Base-by-base conservation (phyloP, 2,797 vertebrate species). In the Pseudocheirus occidentalis region DNA sequence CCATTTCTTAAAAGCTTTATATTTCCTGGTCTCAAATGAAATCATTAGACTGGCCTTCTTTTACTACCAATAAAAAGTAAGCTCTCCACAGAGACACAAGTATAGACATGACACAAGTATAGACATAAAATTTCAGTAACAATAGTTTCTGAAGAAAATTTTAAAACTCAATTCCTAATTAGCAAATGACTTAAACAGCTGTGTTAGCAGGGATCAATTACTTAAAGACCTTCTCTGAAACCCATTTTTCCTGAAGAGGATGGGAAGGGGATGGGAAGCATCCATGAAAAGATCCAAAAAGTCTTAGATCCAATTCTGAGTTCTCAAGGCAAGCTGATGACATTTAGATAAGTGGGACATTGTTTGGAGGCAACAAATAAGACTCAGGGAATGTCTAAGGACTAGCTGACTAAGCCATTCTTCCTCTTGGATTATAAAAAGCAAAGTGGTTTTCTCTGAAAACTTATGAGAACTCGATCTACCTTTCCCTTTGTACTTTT, bases 121-220 rank as follows among this genome's bases (percentile, higher is more conserved):
- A 90, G 46, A 90, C 66, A 95, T 54, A 94, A 93, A 50, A 54
- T 55, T 31, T 95, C 54, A 92, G 31, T 91, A 94, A 59, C 11
- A 91, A 0, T 3, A 1, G 54, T 87, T 95, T 21, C 9, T 91
- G 91, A 94, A 92, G 27, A n/a, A 55, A 53, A 87, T 54, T 94
- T 96, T 91, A 92, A 96, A 95, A 73, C 3, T 5, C 40, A 52
- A 93, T 56, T 90, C 24, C 10, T 55, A 91, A 95, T 96, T 94
- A 96, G 54, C 56, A 90, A 58, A 50, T 57, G 81, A 29, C 62
- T 13, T 55, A 90, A 55, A 12, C 90, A 58, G 27, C 24, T 66
- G 12, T 1, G 91, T 29, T 59, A 55, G 31, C 55, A 73, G 46
- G 40, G 54, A 3, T 4, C 73, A 93, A 46, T n/a, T 81, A 24